These are phyloP conservation scores for Cavia porcellus DNA, from an alignment of 2,113 vertebrate genomes.

Conservation along the genomic window DNA sequence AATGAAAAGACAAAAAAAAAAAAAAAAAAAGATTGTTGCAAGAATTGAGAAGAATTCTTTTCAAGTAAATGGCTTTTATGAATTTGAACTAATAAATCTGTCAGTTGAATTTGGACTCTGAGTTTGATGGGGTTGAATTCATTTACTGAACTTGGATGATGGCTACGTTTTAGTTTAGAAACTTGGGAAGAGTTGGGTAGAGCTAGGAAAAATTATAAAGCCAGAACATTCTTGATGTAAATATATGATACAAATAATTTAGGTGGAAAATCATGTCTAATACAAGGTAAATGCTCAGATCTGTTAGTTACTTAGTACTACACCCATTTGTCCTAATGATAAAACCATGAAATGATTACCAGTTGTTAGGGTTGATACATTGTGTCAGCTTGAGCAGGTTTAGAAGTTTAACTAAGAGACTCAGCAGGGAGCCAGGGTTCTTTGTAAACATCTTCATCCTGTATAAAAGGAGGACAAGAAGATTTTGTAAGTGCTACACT, in stretches of 20 bases:
- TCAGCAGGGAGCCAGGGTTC: too few species aligned
- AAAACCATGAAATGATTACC: background rate
- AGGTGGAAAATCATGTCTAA: background rate
- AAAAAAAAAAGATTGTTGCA: background rate
- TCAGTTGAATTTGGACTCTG: background rate
- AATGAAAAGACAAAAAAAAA: too few species aligned
- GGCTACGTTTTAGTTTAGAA: background rate
- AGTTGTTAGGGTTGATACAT: background rate
- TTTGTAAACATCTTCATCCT: too few species aligned
- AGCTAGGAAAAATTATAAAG: background rate
- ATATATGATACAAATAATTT: background rate
- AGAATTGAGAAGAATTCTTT: background rate
- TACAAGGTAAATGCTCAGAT: background rate
- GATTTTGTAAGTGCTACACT: too few species aligned
- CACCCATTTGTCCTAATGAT: background rate
- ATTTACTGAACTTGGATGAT: background rate
- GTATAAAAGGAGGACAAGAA: too few species aligned
- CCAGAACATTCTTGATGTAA: background rate
- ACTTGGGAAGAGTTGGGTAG: background rate
- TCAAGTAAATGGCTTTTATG: background rate
- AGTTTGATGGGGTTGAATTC: background rate
- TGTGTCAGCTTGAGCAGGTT: too few species aligned
- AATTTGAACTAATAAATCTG: background rate
- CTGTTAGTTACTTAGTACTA: background rate
- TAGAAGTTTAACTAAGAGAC: too few species aligned